These are phyloP conservation scores for Chaunax sp. DNA, from an alignment of 2,797 vertebrate genomes.

Conservation along the genomic window DNA sequence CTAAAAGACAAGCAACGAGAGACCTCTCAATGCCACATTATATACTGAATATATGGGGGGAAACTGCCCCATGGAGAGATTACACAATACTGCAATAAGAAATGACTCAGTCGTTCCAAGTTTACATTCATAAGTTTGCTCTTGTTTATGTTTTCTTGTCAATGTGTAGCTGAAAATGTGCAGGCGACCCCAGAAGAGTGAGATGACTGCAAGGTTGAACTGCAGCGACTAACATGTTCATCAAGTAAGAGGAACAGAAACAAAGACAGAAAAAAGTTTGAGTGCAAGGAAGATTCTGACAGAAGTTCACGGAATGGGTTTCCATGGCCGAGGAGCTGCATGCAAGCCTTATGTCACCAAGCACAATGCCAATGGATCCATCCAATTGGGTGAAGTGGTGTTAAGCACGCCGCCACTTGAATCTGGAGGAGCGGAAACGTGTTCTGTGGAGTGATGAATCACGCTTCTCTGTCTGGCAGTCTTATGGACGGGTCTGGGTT, in stretches of 20 bases:
- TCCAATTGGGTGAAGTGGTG: too few species aligned
- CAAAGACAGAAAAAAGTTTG: background rate
- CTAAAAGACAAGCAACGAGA: slow-evolving; percentile 3
- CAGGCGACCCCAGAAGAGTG: slow-evolving; percentile 13
- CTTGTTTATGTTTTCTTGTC: slow-evolving; percentile 9
- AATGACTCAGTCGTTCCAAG: background rate
- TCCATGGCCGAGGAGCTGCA: too few species aligned
- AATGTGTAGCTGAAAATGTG: background rate
- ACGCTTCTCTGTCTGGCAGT: too few species aligned
- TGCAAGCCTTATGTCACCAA: too few species aligned
- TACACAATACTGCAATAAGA: background rate
- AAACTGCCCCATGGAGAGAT: background rate
- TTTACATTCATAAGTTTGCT: slow-evolving; percentile 25
- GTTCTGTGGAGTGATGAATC: too few species aligned
- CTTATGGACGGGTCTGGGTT: too few species aligned
- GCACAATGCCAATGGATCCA: too few species aligned
- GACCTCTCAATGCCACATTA: slow-evolving; percentile 17
- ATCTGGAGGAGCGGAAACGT: too few species aligned
- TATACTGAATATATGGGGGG: background rate
- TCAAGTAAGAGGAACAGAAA: slow-evolving; percentile 18
- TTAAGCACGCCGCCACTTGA: too few species aligned
- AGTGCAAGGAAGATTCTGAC: background rate
- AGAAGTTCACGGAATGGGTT: background rate
- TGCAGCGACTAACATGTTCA: slow-evolving; percentile 18
- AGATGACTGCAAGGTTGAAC: background rate